phyloP scores from a whole-genome alignment of 2,888 invertebrate genomes.

The Malthinus seriepunctatus region DNA sequence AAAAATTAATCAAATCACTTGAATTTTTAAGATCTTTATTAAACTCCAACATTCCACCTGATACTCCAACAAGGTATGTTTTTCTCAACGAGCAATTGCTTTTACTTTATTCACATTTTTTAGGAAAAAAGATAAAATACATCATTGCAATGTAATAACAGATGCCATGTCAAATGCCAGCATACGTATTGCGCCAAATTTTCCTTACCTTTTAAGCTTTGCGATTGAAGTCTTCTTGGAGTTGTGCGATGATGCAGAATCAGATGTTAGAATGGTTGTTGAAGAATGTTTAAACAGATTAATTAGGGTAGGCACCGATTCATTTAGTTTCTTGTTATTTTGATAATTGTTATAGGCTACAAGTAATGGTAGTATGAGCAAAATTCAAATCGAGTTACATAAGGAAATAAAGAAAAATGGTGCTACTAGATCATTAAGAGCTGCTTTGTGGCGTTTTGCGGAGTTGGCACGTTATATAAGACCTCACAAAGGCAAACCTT shows the following conservation, averaged over 20 bases:
- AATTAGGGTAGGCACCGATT: conserved; percentile 58
- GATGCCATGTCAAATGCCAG: conserved; percentile 70
- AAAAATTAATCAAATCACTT: conserved; percentile 52
- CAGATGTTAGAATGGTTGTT: conserved; percentile 77
- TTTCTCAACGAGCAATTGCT: neutral
- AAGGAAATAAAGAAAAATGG: conserved; percentile 83
- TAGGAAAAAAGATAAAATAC: conserved; percentile 77
- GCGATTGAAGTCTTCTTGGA: conserved; percentile 72
- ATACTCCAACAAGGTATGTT: conserved; percentile 33
- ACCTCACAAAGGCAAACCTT: conserved; percentile 78
- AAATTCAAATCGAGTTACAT: conserved; percentile 79
- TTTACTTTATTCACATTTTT: conserved; percentile 29
- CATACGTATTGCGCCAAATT: conserved; percentile 64
- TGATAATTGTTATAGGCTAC: conserved; percentile 54
- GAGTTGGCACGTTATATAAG: conserved; percentile 74
- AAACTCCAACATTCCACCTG: conserved; percentile 36
- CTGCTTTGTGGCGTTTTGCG: conserved; percentile 77
- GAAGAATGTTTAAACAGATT: conserved; percentile 82
- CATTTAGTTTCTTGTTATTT: too few species aligned
- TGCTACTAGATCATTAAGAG: conserved; percentile 68
- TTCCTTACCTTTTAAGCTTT: conserved; percentile 67
- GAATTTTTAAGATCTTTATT: conserved; percentile 45
- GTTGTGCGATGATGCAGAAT: conserved; percentile 76
- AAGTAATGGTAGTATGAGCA: conserved; percentile 69
- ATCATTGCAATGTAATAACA: conserved; percentile 71